phyloP scores from a whole-genome alignment of 2,888 invertebrate species.

The Heliconius charithonia region DNA sequence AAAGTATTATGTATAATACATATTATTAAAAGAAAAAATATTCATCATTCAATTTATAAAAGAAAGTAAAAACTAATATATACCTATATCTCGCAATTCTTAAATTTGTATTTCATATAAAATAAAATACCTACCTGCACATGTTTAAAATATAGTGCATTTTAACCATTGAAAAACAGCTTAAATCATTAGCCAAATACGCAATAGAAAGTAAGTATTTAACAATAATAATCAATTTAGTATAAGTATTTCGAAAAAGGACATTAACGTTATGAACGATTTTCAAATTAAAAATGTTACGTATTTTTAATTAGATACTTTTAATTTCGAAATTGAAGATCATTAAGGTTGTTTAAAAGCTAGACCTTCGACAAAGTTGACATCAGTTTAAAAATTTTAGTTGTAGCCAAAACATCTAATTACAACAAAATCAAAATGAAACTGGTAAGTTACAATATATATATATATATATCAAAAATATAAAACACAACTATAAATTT shows the following conservation, averaged over 20 bases:
- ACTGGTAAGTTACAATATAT: constrained; percentile 51
- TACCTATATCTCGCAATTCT: no score
- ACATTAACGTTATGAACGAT: constrained; percentile 1
- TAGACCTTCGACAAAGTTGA: background rate
- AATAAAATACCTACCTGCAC: no score
- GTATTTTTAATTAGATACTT: background rate
- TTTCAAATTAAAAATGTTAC: no score
- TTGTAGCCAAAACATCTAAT: background rate
- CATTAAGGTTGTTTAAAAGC: constrained; percentile 34
- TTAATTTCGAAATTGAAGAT: background rate
- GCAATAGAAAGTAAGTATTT: background rate
- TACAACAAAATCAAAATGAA: constrained; percentile 52
- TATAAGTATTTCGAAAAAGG: background rate
- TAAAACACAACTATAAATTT: background rate
- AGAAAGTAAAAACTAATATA: no score
- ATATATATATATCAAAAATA: background rate
- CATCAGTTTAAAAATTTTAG: constrained; percentile 24
- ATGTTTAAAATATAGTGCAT: no score
- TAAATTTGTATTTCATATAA: no score
- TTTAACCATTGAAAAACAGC: no score
- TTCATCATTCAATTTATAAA: no score
- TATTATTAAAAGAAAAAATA: background rate
- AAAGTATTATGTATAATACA: background rate
- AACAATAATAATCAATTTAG: background rate
- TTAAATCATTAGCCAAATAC: background rate